Evolutionary conservation across 2,888 invertebrate species (phyloP).

Genomic region (Agrotis exclamationis): DNA sequence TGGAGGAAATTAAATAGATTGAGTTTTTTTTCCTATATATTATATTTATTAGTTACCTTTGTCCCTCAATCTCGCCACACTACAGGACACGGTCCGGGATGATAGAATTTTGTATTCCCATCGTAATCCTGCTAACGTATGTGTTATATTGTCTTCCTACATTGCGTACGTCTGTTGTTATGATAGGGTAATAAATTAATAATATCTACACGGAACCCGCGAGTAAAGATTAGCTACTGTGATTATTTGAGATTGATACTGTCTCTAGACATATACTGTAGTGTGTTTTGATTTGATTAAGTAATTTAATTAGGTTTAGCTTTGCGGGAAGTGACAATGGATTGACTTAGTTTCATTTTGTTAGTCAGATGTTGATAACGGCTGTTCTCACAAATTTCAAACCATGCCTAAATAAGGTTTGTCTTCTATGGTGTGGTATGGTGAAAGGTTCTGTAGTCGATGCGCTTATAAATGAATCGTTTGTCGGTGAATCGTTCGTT

Average conservation of each 20-base stretch:
- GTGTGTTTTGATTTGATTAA: slow-evolving; percentile 34
- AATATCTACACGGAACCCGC: slow-evolving; percentile 30
- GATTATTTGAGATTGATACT: slow-evolving; percentile 28
- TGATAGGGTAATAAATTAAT: slow-evolving; percentile 39
- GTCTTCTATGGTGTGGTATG: no score
- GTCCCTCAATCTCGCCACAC: background rate
- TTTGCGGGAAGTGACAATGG: background rate
- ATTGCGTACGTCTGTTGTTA: slow-evolving; percentile 4
- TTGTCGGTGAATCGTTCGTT: no score
- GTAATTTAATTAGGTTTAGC: slow-evolving; percentile 24
- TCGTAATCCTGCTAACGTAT: slow-evolving; percentile 30
- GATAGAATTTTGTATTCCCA: slow-evolving; percentile 32
- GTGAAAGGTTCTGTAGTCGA: no score
- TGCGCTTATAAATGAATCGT: no score
- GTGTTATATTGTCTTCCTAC: slow-evolving; percentile 22
- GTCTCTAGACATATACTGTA: background rate
- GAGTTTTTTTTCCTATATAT: no score
- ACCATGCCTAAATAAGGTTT: no score
- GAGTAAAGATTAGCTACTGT: slow-evolving; percentile 33
- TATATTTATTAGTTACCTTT: background rate
- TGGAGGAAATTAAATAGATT: background rate
- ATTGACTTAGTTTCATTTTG: background rate
- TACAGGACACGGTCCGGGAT: slow-evolving; percentile 5
- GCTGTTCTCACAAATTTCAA: no score
- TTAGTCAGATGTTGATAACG: background rate